Conservation (phyloP, 2,888 invertebrate species). For the Macaria liturata region DNA sequence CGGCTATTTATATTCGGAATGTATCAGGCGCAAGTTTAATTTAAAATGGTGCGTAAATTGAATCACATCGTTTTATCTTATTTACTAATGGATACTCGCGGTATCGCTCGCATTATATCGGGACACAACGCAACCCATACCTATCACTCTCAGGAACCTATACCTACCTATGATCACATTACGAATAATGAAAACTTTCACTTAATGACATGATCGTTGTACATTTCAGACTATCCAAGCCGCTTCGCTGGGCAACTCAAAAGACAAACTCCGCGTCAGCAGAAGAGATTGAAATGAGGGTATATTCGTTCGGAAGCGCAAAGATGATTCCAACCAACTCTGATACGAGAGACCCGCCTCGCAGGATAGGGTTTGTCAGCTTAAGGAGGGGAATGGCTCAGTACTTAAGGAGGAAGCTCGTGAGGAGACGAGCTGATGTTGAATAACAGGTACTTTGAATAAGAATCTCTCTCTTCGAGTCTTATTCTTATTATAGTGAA, state of each 20-base stretch:
- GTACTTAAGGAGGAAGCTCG: constrained; percentile 26
- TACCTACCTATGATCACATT: neutral
- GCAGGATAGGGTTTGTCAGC: constrained; percentile 48
- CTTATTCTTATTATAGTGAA: too few species aligned
- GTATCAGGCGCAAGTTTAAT: too few species aligned
- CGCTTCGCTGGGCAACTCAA: constrained; percentile 72
- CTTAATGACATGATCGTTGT: too few species aligned
- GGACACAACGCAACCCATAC: too few species aligned
- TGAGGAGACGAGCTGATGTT: neutral
- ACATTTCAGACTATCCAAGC: constrained; percentile 62
- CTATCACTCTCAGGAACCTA: neutral
- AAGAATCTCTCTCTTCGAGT: too few species aligned
- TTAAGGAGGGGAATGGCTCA: constrained; percentile 37
- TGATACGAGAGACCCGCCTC: constrained; percentile 48
- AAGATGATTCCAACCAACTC: constrained; percentile 32
- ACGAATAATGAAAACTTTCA: neutral
- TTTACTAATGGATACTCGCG: too few species aligned
- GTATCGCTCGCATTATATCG: too few species aligned
- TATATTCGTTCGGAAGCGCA: constrained; percentile 64
- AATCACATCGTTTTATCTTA: too few species aligned
- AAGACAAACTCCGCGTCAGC: constrained; percentile 65
- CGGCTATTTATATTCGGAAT: too few species aligned
- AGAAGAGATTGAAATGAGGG: constrained; percentile 67
- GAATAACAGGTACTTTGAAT: too few species aligned
- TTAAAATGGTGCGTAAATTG: too few species aligned